Percentiles rank a stretch among this genome's conserved stretches.
Conservation (phyloP, 1,140 invertebrate species). For the Trachymyrmex septentrionalis region DNA sequence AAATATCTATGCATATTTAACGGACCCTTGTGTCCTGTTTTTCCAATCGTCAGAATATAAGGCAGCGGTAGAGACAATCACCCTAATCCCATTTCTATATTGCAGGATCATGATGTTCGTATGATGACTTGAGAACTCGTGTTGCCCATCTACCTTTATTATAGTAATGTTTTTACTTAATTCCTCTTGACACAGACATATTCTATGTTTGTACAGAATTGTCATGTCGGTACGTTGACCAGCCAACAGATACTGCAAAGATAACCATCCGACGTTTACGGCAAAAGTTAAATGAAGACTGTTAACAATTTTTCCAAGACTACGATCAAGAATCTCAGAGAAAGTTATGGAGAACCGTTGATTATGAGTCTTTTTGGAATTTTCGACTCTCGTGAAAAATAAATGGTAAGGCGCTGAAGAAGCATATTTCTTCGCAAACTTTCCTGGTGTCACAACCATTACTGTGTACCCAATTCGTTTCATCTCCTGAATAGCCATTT, state of each 20-base stretch:
- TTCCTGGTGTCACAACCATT: constrained; percentile 81
- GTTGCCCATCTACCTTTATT: constrained; percentile 90
- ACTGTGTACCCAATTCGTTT: constrained; percentile 70
- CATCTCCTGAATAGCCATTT: constrained; percentile 76
- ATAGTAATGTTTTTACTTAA: constrained; percentile 89
- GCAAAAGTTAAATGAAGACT: constrained; percentile 97
- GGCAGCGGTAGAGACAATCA: constrained; percentile 97
- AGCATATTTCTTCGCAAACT: constrained; percentile 90
- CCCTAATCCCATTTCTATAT: constrained; percentile 93
- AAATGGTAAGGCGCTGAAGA: constrained; percentile 92
- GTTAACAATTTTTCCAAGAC: constrained; percentile 91
- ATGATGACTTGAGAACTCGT: constrained; percentile 92
- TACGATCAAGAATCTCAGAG: constrained; percentile 91
- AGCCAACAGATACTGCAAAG: constrained; percentile 92
- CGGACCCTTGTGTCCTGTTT: constrained; percentile 96
- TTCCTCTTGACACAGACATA: constrained; percentile 78
- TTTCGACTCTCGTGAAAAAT: constrained; percentile 92
- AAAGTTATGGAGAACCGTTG: constrained; percentile 91
- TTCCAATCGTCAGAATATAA: constrained; percentile 96
- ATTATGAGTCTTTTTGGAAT: constrained; percentile 88
- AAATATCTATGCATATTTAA: constrained; percentile 19
- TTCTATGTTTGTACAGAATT: constrained; percentile 91
- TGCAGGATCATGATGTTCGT: constrained; percentile 97
- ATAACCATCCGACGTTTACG: constrained; percentile 95
- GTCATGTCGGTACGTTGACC: constrained; percentile 88